Percentiles rank a stretch among this genome's conserved stretches.
Conservation (phyloP, 2,113 vertebrate genomes). For the Crotalus helleri region DNA sequence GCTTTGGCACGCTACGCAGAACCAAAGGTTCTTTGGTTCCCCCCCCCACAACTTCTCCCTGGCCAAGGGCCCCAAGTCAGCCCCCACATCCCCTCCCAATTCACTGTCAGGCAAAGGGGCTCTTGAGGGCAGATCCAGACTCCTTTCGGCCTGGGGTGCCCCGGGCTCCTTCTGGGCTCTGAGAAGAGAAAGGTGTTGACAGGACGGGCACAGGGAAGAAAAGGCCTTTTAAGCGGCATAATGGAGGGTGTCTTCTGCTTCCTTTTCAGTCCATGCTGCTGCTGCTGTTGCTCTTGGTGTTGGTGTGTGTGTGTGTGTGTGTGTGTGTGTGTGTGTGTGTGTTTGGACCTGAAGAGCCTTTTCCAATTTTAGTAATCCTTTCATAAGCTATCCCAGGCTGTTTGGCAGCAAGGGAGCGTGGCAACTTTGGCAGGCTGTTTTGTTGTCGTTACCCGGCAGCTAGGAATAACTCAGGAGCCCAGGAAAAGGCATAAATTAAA, state of each 20-base stretch:
- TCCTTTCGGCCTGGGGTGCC: background rate
- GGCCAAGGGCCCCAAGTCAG: background rate
- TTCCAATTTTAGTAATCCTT: slow-evolving; percentile 69
- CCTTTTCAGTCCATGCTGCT: slow-evolving; percentile 44
- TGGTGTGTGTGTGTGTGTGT: slow-evolving; percentile 32
- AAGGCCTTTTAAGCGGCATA: too few relatives aligned
- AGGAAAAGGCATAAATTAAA: background rate
- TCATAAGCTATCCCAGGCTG: slow-evolving; percentile 55
- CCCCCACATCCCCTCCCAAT: background rate
- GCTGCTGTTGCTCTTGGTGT: background rate
- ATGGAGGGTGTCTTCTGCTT: slow-evolving; percentile 1
- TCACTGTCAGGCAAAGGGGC: background rate
- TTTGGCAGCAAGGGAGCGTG: slow-evolving; percentile 48
- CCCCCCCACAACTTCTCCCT: background rate
- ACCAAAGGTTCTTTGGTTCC: background rate
- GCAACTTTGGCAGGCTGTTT: slow-evolving; percentile 61
- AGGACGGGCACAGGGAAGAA: background rate
- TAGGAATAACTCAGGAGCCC: slow-evolving; percentile 36
- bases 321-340: background rate
- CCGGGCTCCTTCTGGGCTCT: background rate
- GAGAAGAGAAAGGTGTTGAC: background rate
- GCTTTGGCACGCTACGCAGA: too few relatives aligned
- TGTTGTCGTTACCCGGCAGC: slow-evolving; percentile 47
- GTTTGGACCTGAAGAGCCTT: slow-evolving; percentile 34
- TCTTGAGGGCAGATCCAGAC: background rate